A percentile compares a stretch with the other conserved stretches of the same genome.
Conservation (phyloP, 2,113 vertebrate genomes). For the Glareola pratincola region DNA sequence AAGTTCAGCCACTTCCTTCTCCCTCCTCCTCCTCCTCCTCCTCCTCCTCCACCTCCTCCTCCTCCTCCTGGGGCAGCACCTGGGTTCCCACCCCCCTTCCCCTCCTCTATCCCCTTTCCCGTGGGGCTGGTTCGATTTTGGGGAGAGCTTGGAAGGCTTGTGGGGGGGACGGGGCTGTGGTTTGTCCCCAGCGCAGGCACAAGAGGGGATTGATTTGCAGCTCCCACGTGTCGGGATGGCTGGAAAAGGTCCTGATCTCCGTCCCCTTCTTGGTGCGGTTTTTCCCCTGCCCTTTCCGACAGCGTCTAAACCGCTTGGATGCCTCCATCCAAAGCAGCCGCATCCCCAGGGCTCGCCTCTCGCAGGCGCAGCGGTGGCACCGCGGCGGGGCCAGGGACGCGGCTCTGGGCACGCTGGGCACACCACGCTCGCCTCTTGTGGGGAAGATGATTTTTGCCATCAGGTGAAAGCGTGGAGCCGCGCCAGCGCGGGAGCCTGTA, state of each 20-base stretch:
- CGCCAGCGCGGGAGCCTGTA: not conserved
- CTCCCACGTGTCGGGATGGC: accelerated
- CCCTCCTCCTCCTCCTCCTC: not conserved
- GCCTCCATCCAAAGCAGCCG: not conserved
- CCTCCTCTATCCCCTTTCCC: not conserved
- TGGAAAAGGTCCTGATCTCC: not conserved
- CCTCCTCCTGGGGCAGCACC: not conserved
- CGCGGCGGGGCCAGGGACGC: accelerated
- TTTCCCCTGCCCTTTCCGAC: not conserved
- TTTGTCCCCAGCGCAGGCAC: not conserved
- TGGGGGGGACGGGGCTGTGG: accelerated
- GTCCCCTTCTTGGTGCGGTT: accelerated
- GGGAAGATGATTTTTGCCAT: not conserved
- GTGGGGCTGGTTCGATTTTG: not conserved
- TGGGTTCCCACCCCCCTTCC: not conserved
- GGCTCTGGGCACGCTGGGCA: not conserved
- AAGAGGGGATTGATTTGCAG: not conserved
- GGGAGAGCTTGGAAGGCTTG: not conserved
- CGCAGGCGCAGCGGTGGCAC: accelerated
- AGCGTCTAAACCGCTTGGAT: not conserved
- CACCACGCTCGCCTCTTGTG: not conserved
- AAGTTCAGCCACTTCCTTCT: conserved; percentile 43
- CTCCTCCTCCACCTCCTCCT: not conserved
- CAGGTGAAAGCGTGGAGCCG: not conserved
- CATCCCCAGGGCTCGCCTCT: not conserved